Base-by-base conservation (phyloP, 2,888 invertebrate species). In the Megamerina dolium region DNA sequence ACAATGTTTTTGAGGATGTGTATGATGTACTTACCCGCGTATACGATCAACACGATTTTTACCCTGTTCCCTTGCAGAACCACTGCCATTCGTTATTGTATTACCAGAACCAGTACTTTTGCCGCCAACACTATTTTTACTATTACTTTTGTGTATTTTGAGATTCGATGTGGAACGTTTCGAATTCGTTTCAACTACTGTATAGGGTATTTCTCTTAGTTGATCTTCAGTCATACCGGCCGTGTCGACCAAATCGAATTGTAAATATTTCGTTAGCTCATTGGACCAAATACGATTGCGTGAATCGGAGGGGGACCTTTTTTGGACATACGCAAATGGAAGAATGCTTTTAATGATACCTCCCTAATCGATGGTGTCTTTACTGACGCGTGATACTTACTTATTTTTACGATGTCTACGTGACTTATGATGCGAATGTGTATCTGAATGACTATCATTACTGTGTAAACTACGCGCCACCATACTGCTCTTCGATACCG, bases 211-310 rank as follows among this genome's bases (percentile, higher is more conserved):
- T 72, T 90, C 89, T 49, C 86, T 80, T 19, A 90, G 76, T 64
- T 90, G 89, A 53, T 83, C 83, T 61, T 88, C 89, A 38, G 83
- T 85, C 88, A 93, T 90, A 46, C 91, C 91, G 17, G 84, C 78
- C 1, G 92, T 91, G 58, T 91, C 91, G 43, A 92, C 84, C 61
- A 91, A 76, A 63, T 87, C 85, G 70, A 87, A 92, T 68, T 91
- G 89, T 59, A 92, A 75, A 66, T 92, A 90, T 64, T 88, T 86
- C 62, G 86, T 86, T 51, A 89, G 68, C 68, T 88, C 88, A 51
- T 77, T 82, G 4, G 87, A 74, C 78, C 84, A 83, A 57, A 82
- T 78, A 66, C 85, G 85, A 50, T 74, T 72, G 43, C 81, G 80
- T 31, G 78, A 79, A 36, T 84, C 85, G 14, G 84, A 84, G 29